These are phyloP conservation scores for Holotrichia oblita DNA, from an alignment of 1,140 invertebrate species.

Conservation along the genomic window DNA sequence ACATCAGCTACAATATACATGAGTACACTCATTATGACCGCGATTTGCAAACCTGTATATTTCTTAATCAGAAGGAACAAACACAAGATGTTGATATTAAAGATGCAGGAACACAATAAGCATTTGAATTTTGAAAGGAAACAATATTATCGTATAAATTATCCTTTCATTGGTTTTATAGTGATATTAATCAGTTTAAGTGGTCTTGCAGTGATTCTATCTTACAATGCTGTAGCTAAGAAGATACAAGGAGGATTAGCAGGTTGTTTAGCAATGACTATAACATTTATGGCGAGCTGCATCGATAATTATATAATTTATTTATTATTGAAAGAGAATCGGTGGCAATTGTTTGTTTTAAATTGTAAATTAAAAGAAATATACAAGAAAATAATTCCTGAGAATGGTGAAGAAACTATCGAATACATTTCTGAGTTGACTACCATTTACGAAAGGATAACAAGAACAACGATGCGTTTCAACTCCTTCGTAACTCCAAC, in stretches of 20 bases:
- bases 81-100: neutral
- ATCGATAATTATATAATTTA: neutral
- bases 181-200: neutral
- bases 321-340: too few relatives aligned
- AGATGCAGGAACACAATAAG: too few relatives aligned
- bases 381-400: neutral
- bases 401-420: neutral
- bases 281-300: neutral
- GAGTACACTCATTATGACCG: neutral
- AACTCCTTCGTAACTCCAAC: neutral
- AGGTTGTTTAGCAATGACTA: neutral
- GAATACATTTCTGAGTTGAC: too few relatives aligned
- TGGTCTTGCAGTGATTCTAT: neutral
- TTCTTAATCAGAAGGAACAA: neutral
- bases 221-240: neutral
- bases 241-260: neutral
- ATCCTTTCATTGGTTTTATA: neutral
- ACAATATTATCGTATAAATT: neutral
- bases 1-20: neutral
- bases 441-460: neutral
- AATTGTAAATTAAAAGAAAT: neutral
- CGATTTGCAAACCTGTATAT: neutral
- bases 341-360: neutral
- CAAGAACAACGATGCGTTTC: neutral
- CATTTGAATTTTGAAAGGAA: neutral